Evolutionary conservation across 2,113 vertebrate genomes (phyloP).

Genomic region (Paedocypris sp.): DNA sequence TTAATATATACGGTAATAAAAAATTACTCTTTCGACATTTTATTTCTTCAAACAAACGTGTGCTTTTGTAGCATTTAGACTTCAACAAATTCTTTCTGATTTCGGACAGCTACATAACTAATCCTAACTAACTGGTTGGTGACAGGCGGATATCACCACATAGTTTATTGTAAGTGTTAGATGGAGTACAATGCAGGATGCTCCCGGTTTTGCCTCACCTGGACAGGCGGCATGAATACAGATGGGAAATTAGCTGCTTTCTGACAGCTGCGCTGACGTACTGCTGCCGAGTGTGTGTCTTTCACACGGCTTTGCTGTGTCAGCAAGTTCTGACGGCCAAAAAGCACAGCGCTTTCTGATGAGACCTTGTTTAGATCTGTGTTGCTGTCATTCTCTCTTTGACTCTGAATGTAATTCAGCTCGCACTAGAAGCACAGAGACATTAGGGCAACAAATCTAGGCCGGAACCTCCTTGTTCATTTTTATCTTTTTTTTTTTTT

Average conservation of each 20-base stretch:
- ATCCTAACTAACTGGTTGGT: background rate
- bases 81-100: background rate
- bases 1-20: too few species aligned
- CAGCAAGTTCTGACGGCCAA: conserved; percentile 29
- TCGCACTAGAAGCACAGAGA: background rate
- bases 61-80: background rate
- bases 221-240: conserved; percentile 18
- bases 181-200: background rate
- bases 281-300: conserved; percentile 1
- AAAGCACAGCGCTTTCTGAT: conserved; percentile 15
- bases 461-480: background rate
- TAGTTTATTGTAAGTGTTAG: background rate
- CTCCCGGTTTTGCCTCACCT: background rate
- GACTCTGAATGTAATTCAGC: conserved; percentile 25
- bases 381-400: conserved; percentile 16
- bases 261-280: conserved; percentile 22
- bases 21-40: too few species aligned
- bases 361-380: conserved; percentile 26
- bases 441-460: background rate
- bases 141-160: background rate
- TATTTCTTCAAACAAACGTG: background rate
- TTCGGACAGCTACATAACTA: background rate
- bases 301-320: conserved; percentile 24
- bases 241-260: conserved; percentile 26
- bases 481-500: too few species aligned